Conservation (phyloP, 2,113 vertebrate genomes). For the Onychostoma macrolepis region DNA sequence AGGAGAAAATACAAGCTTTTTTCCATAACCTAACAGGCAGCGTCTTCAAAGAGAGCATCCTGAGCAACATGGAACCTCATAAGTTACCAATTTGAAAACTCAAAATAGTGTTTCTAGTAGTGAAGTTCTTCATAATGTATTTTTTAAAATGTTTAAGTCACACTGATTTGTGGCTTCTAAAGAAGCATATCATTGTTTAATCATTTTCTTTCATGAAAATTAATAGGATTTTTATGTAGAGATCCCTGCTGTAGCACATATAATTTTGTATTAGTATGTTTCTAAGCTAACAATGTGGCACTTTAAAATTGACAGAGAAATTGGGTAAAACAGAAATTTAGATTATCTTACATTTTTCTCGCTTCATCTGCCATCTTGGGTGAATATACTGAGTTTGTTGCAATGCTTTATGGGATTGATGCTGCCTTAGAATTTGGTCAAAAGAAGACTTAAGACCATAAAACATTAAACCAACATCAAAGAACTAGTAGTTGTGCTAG, state of each 20-base stretch:
- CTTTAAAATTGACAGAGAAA: background rate
- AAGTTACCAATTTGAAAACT: background rate
- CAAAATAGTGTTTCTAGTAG: background rate
- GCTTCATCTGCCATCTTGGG: background rate
- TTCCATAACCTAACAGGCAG: background rate
- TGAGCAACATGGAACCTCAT: background rate
- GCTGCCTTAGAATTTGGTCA: background rate
- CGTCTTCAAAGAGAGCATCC: background rate
- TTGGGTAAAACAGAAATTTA: background rate
- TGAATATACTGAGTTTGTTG: background rate
- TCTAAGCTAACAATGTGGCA: background rate
- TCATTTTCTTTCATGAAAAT: background rate
- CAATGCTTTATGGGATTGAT: background rate
- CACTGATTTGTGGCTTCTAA: background rate
- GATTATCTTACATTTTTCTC: background rate
- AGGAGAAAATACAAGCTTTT: background rate
- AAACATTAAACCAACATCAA: too few relatives aligned
- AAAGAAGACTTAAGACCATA: background rate
- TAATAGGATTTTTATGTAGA: background rate
- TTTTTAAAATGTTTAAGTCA: background rate
- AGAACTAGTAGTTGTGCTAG: too few relatives aligned
- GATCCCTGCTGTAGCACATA: background rate
- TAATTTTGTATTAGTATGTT: background rate
- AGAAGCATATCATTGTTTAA: background rate
- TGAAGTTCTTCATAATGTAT: background rate